These are phyloP conservation scores for Parazoanthus swiftii DNA, from an alignment of 92 coral and sea anemone genomes.

Conservation along the genomic window DNA sequence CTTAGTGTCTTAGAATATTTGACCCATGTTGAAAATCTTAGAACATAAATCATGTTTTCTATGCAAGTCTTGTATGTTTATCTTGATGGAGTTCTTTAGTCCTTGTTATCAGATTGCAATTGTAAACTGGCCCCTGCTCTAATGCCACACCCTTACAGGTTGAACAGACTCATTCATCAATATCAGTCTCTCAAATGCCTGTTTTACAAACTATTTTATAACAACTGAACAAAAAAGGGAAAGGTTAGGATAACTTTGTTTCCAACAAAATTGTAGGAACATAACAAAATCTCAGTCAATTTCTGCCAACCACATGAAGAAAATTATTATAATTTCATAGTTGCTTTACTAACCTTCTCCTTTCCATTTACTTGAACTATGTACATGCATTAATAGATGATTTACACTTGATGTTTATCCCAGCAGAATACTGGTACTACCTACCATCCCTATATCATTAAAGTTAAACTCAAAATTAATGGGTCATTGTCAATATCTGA, in stretches of 20 bases:
- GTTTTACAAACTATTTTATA: too few species aligned
- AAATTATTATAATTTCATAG: not conserved
- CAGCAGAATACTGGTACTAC: too few species aligned
- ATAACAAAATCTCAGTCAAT: not conserved
- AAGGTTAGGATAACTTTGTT: not conserved
- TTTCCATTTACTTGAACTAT: not conserved
- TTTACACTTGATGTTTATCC: too few species aligned
- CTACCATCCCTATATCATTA: not conserved
- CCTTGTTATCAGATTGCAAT: not conserved
- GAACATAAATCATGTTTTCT: too few species aligned
- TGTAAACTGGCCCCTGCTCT: not conserved
- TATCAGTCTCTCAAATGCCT: too few species aligned
- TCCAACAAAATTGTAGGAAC: not conserved
- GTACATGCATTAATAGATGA: not conserved
- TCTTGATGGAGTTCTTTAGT: too few species aligned
- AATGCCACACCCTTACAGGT: not conserved
- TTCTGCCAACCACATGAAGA: not conserved
- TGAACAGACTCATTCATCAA: not conserved
- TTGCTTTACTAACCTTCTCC: not conserved
- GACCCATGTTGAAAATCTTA: not conserved
- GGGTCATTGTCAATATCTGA: not conserved
- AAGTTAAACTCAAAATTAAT: not conserved
- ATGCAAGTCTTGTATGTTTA: too few species aligned
- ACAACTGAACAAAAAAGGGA: not conserved
- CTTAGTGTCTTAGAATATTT: not conserved